These are phyloP conservation scores for Austrolebias charrua DNA, from an alignment of 2,797 vertebrate species.

Conservation along the genomic window DNA sequence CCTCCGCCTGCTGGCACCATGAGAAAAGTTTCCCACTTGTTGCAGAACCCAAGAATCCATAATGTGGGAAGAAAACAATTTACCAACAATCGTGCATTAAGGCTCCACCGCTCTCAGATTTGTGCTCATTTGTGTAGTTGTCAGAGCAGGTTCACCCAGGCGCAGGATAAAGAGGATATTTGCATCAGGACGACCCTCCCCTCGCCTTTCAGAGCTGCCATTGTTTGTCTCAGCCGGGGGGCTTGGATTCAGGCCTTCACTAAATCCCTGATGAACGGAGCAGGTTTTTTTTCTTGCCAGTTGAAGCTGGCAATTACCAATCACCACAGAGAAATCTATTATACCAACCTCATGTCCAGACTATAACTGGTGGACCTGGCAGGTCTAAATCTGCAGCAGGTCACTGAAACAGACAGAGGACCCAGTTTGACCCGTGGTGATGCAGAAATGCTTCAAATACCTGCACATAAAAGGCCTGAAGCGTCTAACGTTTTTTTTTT, in stretches of 20 bases:
- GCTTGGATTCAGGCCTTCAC: conserved; percentile 78
- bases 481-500: too few species aligned
- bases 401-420: too few species aligned
- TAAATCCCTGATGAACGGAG: conserved; percentile 76
- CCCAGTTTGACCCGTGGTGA: too few species aligned
- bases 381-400: too few species aligned
- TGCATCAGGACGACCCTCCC: conserved; percentile 82
- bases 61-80: too few species aligned
- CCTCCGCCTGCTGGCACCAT: conserved; percentile 12
- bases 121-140: conserved; percentile 56
- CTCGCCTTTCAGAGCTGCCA: conserved; percentile 79
- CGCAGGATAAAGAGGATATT: conserved; percentile 76
- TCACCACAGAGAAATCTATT: conserved; percentile 48
- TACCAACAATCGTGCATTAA: too few species aligned
- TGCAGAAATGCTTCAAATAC: too few species aligned
- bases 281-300: conserved; percentile 53
- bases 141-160: conserved; percentile 67
- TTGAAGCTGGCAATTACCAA: conserved; percentile 54
- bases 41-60: conserved; percentile 14
- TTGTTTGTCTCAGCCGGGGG: conserved; percentile 80
- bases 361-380: too few species aligned
- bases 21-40: conserved; percentile 25
- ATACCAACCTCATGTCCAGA: not conserved
- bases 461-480: too few species aligned
- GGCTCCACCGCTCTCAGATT: conserved; percentile 13